Conservation (phyloP, 2,113 vertebrate species). For the Rostratula benghalensis region DNA sequence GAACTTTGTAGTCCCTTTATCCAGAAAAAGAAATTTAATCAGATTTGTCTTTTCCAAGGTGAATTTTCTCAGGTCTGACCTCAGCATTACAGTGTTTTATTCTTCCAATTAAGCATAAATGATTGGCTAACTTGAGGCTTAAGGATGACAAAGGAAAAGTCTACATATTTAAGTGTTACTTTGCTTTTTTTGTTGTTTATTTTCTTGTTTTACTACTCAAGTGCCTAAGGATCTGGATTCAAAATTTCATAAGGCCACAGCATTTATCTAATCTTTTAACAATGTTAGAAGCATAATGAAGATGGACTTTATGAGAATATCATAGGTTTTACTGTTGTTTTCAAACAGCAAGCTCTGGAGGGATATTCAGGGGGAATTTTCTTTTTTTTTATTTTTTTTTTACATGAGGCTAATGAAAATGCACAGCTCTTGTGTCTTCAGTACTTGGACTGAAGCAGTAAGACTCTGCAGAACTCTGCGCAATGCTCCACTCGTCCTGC, state of each 20-base stretch:
- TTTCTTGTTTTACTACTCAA: not conserved
- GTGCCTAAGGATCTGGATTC: not conserved
- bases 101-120: not conserved
- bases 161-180: not conserved
- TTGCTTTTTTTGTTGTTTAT: not conserved
- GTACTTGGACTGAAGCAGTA: not conserved
- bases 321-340: not conserved
- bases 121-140: not conserved
- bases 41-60: not conserved
- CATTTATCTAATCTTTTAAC: not conserved
- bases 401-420: not conserved
- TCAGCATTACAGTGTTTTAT: not conserved
- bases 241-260: not conserved
- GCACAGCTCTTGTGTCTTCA: not conserved
- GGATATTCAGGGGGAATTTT: not conserved
- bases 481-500: not conserved
- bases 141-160: not conserved
- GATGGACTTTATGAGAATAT: not conserved
- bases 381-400: not conserved
- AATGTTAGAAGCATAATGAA: not conserved
- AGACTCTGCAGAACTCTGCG: accelerated
- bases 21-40: not conserved
- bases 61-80: not conserved
- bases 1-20: not conserved
- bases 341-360: not conserved